A percentile compares a stretch with the other conserved stretches of the same genome.
Evolutionary conservation across 2,113 vertebrate genomes (phyloP).

Genomic region (Micromys minutus): DNA sequence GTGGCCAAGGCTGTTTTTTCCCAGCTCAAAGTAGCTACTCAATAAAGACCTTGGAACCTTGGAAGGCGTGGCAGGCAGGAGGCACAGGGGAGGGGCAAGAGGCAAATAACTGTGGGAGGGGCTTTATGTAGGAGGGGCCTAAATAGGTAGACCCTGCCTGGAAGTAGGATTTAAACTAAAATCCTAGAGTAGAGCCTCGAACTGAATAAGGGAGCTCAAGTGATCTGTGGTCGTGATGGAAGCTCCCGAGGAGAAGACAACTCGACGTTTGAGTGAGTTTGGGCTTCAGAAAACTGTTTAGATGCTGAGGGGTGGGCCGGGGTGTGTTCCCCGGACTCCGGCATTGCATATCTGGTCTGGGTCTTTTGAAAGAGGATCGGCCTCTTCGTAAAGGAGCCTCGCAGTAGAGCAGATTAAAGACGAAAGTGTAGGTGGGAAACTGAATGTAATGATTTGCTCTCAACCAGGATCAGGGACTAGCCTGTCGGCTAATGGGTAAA

Average conservation of each 20-base stretch:
- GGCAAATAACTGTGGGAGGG: not conserved
- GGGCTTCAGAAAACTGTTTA: not conserved
- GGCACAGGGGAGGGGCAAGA: not conserved
- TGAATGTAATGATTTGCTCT: not conserved
- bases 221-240: not conserved
- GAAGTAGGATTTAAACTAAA: not conserved
- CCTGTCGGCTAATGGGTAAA: not conserved
- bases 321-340: too few relatives aligned
- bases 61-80: not conserved
- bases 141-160: not conserved
- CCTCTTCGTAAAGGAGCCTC: not conserved
- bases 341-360: not conserved
- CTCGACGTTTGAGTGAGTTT: rapidly evolving
- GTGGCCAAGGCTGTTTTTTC: not conserved
- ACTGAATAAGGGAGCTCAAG: rapidly evolving
- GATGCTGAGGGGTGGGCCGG: too few relatives aligned
- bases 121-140: not conserved
- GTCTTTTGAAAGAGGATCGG: not conserved
- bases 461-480: not conserved
- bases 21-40: too few relatives aligned
- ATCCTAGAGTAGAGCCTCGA: rapidly evolving
- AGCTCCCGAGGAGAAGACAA: not conserved
- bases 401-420: not conserved
- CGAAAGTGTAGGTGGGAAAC: not conserved
- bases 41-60: not conserved